Base-by-base conservation (phyloP, 2,888 invertebrate genomes). In the Eupithecia subfuscata region DNA sequence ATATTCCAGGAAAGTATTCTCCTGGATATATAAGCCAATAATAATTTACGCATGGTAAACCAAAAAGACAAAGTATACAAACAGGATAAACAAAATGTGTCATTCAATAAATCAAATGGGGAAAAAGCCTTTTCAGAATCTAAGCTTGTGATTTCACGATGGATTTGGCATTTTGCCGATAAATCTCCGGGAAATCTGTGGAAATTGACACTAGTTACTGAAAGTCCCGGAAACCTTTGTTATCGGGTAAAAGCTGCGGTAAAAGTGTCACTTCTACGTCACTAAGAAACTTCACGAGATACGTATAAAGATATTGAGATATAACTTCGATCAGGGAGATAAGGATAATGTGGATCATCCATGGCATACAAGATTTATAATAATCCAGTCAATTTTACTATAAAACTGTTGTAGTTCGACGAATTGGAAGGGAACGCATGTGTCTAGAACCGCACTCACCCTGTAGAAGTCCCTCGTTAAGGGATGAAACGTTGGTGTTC, bases 91-190 rank as follows among this genome's bases (percentile, higher is more conserved):
- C 22, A 52, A 9, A 52, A 52, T 8, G 30, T 63, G 30, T 5
- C 25, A 18, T 63, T 30, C 18, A 64, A 64, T 64, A 18, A 30
- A 40, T 67, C 40, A 40, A 40, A 67, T 37, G 60, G 14, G 12
- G 3, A 34, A 30, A 34, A 22, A n/a, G 30, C n/a, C 37, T 67
- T 37, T 34, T 4, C 37, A n/a, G 1, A 40, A 40, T 67, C 12
- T 9, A 37, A 40, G n/a, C 40, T 67, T 12, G 22, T 34, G n/a
- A 40, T 67, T 67, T 40, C 12, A 34, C 64, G 64, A 18, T 18
- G 65, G 11, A 18, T n/a, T 67, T 67, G 65, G 40, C 22, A 67
- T 34, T 67, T 67, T 67, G 12, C 65, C 40, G 40, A 40, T 40
- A n/a, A 22, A 67, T 22, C 40, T 67, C 65, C 18, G 8, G 37